Evolutionary conservation across 1,140 invertebrate genomes (phyloP), one percentile per base, ranked within the genome.

Genomic region (Pogonomyrmex californicus): DNA sequence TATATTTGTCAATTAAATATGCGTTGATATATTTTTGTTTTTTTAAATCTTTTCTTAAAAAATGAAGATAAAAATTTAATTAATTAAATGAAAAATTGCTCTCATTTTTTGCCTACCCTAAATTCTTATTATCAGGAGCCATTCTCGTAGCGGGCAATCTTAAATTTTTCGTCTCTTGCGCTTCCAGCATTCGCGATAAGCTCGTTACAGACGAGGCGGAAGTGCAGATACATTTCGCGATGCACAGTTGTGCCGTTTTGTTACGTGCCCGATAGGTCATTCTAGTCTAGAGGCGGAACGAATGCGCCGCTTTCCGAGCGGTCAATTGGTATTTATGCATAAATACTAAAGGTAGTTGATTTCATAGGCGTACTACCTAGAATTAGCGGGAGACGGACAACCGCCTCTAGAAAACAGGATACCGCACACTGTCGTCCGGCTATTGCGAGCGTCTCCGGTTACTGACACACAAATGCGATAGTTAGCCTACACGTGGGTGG

Each of bases 401-500:
- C 14, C 44, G 30, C 23, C 38, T 76, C n/a, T 47, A 12, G 44
- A 71, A 81, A 81, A 44, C 65, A 54, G 36, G 47, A 36, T 58
- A 51, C 36, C 41, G 2, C 12, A 12, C 14, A 23, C 36, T 12
- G 38, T 30, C 41, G 58, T 77, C 36, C 14, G 38, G 47, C 44
- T 62, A 17, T 65, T 66, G 65, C 38, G 9, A 81, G 17, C 12
- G 36, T 81, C 65, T 81, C 49, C 65, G 65, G 47, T 81, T 82
- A 73, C 79, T 66, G 79, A 36, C 66, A 47, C n/a, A 81, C 17
- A 49, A 83, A 75, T 17, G 54, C 17, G 54, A 36, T 36, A 73
- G 12, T 83, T 62, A 49, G 54, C 51, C 10, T 70, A 47, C 51
- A 71, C 49, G 66, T 83, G 79, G 79, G 66, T 73, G 41, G 51